A percentile compares a stretch with the other conserved stretches of the same genome.
Evolutionary conservation across 2,113 vertebrate species (phyloP).

Genomic region (Leptobrachium ailaonicum): DNA sequence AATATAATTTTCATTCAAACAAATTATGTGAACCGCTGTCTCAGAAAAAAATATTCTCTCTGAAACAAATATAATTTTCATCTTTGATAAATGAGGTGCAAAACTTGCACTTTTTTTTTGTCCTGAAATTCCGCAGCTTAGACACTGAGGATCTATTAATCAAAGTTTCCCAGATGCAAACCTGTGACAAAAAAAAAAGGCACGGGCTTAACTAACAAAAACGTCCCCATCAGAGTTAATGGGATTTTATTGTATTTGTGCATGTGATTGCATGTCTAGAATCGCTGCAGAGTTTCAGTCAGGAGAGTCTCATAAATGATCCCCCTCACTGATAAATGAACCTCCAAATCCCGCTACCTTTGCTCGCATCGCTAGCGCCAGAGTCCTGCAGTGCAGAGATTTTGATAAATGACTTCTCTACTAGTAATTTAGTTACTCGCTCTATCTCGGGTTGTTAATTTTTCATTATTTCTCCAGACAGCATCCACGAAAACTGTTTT

Average conservation of each 20-base stretch:
- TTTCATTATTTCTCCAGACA: conserved; percentile 35
- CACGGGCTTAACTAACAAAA: conserved; percentile 12
- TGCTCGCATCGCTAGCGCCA: conserved; percentile 1
- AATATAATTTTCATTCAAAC: neutral
- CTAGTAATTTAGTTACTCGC: conserved; percentile 39
- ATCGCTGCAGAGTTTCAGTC: neutral
- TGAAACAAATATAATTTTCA: conserved; percentile 31
- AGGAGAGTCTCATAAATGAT: neutral
- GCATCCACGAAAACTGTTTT: neutral
- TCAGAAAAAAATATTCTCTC: neutral
- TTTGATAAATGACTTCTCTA: conserved; percentile 26
- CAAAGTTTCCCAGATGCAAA: conserved; percentile 25
- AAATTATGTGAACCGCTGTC: neutral
- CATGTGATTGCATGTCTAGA: neutral
- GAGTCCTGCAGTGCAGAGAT: conserved; percentile 30
- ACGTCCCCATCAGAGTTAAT: neutral
- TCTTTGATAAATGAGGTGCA: conserved; percentile 22
- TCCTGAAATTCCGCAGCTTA: conserved; percentile 20
- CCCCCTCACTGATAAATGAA: conserved; percentile 8
- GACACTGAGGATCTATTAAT: conserved; percentile 31
- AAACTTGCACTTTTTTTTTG: neutral
- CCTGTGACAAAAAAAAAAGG: neutral
- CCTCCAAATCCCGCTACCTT: conserved; percentile 13
- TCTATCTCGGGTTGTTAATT: conserved; percentile 39
- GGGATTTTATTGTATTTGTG: neutral